Evolutionary conservation across 2,113 vertebrate species (phyloP).

Genomic region (Mesembrinibis cayennensis): DNA sequence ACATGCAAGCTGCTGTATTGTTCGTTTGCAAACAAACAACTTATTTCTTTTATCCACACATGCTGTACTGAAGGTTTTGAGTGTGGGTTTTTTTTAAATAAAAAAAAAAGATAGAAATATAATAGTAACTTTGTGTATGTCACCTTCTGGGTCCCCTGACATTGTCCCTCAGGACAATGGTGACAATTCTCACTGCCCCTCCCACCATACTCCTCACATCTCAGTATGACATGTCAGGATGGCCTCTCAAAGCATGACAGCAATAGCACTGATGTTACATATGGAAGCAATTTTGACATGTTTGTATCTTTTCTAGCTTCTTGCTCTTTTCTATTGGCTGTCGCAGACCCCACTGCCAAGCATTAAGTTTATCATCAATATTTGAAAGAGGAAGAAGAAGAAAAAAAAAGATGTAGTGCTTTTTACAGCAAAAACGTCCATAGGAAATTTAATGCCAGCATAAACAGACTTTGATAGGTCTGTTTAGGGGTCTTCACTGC

Average conservation of each 20-base stretch:
- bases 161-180: neutral
- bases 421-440: neutral
- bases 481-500: neutral
- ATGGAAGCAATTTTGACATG: neutral
- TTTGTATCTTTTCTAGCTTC: neutral
- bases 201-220: neutral
- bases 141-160: neutral
- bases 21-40: neutral
- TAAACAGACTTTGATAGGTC: neutral
- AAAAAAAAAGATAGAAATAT: neutral
- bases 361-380: neutral
- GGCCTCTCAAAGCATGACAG: neutral
- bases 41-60: neutral
- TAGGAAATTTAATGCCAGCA: neutral
- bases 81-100: neutral
- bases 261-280: neutral
- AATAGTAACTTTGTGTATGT: neutral
- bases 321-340: neutral
- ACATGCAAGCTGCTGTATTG: no score
- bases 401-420: neutral
- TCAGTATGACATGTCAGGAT: neutral
- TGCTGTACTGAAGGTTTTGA: neutral
- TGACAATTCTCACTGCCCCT: neutral
- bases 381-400: neutral
- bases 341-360: neutral